Evolutionary conservation across 2,888 invertebrate species (phyloP).

Genomic region (Lucinisca nassula): DNA sequence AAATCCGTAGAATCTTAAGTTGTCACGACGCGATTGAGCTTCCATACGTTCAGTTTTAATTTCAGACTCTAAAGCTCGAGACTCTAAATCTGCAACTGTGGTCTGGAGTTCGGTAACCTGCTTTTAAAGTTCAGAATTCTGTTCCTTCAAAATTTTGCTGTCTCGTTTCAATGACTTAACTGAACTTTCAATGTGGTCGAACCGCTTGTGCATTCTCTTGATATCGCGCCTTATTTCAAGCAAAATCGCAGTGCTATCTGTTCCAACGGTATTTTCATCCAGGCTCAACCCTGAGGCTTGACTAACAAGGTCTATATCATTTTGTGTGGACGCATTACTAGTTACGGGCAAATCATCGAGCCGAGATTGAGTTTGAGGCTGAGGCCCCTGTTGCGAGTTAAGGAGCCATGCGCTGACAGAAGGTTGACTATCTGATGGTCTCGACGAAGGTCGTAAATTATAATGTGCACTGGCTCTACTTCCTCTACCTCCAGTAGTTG

Average conservation of each 20-base stretch:
- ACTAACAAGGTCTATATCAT: not conserved
- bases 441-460: not conserved
- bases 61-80: not conserved
- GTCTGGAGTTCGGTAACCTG: conserved; percentile 3
- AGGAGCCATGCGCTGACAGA: not conserved
- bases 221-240: not conserved
- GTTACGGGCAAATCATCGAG: no score
- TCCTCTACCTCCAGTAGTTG: not conserved
- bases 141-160: not conserved
- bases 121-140: not conserved
- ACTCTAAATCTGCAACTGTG: not conserved
- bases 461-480: not conserved
- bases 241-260: not conserved
- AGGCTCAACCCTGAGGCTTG: not conserved
- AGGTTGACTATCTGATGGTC: not conserved
- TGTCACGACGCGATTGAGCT: not conserved
- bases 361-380: no score
- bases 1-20: conserved; percentile 7
- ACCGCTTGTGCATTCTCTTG: not conserved
- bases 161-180: not conserved
- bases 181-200: not conserved
- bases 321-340: not conserved
- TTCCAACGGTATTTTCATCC: not conserved
- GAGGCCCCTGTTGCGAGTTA: no score
- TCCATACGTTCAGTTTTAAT: not conserved